phyloP scores from a whole-genome alignment of 1,140 invertebrate species.

The Tribolium castaneum region DNA sequence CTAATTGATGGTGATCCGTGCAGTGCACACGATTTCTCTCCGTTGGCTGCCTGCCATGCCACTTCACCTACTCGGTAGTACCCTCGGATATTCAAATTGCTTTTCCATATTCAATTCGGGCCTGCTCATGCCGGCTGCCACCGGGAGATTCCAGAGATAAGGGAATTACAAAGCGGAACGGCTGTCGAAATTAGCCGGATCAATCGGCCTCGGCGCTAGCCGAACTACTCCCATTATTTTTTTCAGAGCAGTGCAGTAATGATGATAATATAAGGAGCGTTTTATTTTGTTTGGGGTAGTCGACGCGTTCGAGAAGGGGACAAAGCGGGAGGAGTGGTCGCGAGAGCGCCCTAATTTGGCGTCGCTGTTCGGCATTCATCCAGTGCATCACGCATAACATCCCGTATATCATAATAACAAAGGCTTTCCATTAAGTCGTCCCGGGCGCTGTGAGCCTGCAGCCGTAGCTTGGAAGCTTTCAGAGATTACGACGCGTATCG shows the following conservation, averaged over 20 bases:
- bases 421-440: conserved; percentile 45
- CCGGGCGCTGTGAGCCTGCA: conserved; percentile 44
- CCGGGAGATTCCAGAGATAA: conserved; percentile 35
- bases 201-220: neutral
- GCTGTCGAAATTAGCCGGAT: conserved; percentile 26
- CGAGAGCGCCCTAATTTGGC: conserved; percentile 2
- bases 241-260: too few species aligned
- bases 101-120: conserved; percentile 41
- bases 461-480: conserved; percentile 49
- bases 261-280: too few species aligned
- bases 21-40: neutral
- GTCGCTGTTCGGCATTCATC: conserved; percentile 28
- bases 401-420: conserved; percentile 44
- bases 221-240: too few species aligned
- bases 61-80: conserved; percentile 28
- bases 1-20: conserved; percentile 37
- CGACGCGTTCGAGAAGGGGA: too few species aligned
- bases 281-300: too few species aligned
- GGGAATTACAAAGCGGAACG: conserved; percentile 40
- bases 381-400: conserved; percentile 30
- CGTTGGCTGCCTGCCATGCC: conserved; percentile 35
- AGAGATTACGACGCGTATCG: conserved; percentile 57
- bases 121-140: conserved; percentile 21
- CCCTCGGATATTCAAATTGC: conserved; percentile 40
- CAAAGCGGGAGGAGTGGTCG: neutral